phyloP scores from a whole-genome alignment of 2,888 invertebrate species.

The Phalangium opilio region DNA sequence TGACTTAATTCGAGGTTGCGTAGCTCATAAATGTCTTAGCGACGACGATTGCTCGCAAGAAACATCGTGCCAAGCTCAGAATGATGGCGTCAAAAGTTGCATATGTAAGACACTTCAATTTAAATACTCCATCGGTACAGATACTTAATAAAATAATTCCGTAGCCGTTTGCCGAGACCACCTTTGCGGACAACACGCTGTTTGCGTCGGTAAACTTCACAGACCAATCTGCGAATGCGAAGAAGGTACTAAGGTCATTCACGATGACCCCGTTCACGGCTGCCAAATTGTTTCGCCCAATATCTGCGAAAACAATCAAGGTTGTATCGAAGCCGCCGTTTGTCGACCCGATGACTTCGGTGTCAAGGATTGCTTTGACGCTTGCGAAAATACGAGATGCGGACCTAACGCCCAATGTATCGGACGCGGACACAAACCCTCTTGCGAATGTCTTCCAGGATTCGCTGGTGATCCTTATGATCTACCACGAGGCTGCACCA shows the following conservation, averaged over 20 bases:
- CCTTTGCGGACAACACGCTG: conserved; percentile 59
- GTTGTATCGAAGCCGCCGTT: neutral
- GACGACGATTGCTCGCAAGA: no score
- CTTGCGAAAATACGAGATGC: conserved; percentile 59
- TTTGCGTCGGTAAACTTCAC: conserved; percentile 53
- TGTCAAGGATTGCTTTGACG: conserved; percentile 4
- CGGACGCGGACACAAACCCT: conserved; percentile 64
- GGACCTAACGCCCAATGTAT: conserved; percentile 77
- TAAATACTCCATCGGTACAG: neutral
- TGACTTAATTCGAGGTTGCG: conserved; percentile 58
- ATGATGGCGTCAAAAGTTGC: no score
- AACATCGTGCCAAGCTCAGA: no score
- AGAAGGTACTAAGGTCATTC: conserved; percentile 53
- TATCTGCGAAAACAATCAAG: neutral
- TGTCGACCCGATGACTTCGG: neutral
- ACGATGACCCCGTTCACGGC: conserved; percentile 18
- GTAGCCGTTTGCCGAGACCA: conserved; percentile 10
- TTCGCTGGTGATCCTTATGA: conserved; percentile 21
- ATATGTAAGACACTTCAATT: no score
- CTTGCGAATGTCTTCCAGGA: conserved; percentile 76
- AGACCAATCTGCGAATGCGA: conserved; percentile 65
- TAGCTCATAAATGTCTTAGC: no score
- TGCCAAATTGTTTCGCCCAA: conserved; percentile 6
- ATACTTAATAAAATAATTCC: neutral
- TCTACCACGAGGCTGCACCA: conserved; percentile 46